Evolutionary conservation across 2,797 vertebrate genomes (phyloP), one percentile per base, ranked within the genome.

Genomic region (Heteromormyrus szaboi): DNA sequence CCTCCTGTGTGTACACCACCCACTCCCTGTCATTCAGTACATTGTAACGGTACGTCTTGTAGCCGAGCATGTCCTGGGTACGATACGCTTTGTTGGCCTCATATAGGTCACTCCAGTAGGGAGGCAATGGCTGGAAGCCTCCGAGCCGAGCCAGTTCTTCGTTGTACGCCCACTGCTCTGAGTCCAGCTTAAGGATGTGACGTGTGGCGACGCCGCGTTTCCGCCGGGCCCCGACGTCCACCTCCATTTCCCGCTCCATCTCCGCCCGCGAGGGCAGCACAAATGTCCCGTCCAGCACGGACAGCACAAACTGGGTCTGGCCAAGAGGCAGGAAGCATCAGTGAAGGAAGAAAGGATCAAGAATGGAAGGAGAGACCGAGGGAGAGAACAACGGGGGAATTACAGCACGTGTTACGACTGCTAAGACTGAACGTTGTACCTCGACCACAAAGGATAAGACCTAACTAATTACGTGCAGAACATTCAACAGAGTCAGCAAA

Each of bases 81-180:
- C 93, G 91, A 53, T 92, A 93, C 87, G 91, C 88, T 44, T 93
- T 93, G 90, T 92, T 93, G 48, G 93, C 92, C 48, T 94, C 93
- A 11, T 94, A 95, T 76, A 95, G 68, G 84, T 92, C 91, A 33
- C 65, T 91, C 76, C 93, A 83, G 4, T 91, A 92, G 0, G 90
- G 90, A 0, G 93, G 93, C 41, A 94, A 90, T 0, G 94, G 92
- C 1, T 92, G 53, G 25, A 94, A 94, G 0, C 93, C 91, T 0
- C 92, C 94, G 0, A 92, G 88, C 0, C 4, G 81, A 6, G 93
- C 94, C n/a, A 95, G 91, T 62, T 93, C 91, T 0, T 91, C 89
- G 11, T 92, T 93, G 62, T 95, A 95, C 1, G 89, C 90, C 95
- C 95, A 95, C 76, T 95, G 95, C n/a, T 90, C 91, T 3, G 79